These are phyloP conservation scores for Melieria picta DNA, from an alignment of 2,888 invertebrate genomes.

Conservation along the genomic window DNA sequence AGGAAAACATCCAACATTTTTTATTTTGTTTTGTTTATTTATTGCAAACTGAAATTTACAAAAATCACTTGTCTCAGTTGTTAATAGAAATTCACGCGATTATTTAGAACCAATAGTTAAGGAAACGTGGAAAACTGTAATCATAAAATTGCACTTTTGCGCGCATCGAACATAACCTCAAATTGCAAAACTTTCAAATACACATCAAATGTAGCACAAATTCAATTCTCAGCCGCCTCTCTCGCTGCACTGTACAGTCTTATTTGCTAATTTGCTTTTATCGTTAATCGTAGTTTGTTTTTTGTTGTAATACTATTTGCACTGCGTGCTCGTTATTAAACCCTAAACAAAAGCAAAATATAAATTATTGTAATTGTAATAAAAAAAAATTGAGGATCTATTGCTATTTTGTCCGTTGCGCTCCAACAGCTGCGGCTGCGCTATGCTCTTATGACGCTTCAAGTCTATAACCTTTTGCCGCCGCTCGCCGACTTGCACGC, in stretches of 20 bases:
- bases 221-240: background rate
- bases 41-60: no score
- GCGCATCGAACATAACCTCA: no score
- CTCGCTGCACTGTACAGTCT: background rate
- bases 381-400: background rate
- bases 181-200: no score
- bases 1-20: no score
- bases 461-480: slow-evolving; percentile 26
- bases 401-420: background rate
- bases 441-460: background rate
- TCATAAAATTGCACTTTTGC: no score
- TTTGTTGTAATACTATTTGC: slow-evolving; percentile 30
- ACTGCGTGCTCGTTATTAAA: slow-evolving; percentile 17
- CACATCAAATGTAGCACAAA: background rate
- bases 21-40: no score
- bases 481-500: slow-evolving; percentile 41
- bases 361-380: background rate
- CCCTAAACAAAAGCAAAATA: background rate
- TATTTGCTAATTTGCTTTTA: background rate
- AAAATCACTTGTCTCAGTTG: no score
- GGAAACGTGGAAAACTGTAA: no score
- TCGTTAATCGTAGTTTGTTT: background rate
- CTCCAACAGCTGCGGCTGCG: background rate
- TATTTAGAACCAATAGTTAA: no score
- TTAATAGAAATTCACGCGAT: no score